phyloP scores from a whole-genome alignment of 2,888 invertebrate species.

The Graphium colonna region DNA sequence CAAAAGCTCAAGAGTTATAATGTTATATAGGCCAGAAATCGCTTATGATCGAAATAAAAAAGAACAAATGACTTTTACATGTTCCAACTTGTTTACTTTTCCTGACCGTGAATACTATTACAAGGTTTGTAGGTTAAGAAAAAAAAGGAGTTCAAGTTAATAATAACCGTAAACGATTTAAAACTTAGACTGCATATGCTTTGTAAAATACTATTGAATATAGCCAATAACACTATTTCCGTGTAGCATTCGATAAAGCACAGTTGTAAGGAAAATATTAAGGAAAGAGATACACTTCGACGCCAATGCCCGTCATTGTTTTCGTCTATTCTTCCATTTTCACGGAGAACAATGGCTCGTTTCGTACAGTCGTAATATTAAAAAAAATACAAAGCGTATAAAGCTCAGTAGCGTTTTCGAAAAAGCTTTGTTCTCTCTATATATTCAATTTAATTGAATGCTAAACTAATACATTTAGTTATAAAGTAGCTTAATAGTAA shows the following conservation, averaged over 20 bases:
- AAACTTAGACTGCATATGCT: background rate
- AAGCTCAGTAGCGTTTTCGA: background rate
- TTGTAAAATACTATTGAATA: background rate
- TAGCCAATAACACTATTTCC: background rate
- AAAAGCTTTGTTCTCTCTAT: background rate
- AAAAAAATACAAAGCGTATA: background rate
- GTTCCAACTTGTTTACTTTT: too few relatives aligned
- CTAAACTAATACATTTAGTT: background rate
- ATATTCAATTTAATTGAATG: background rate
- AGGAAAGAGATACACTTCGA: slow-evolving; percentile 1
- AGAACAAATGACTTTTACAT: too few relatives aligned
- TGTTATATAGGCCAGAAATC: too few relatives aligned
- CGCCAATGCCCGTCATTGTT: slow-evolving; percentile 4
- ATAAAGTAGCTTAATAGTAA: too few relatives aligned
- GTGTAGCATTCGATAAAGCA: background rate
- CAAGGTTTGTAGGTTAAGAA: too few relatives aligned
- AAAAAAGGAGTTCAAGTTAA: too few relatives aligned
- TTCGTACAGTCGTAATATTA: background rate
- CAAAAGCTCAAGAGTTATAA: too few relatives aligned
- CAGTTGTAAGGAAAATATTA: background rate
- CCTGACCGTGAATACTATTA: too few relatives aligned
- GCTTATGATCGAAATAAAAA: too few relatives aligned
- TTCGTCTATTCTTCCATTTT: slow-evolving; percentile 1
- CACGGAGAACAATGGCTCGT: slow-evolving; percentile 1
- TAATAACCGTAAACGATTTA: too few relatives aligned